Conservation (phyloP, 2,888 invertebrate species). For the Ecdyonurus torrentis region DNA sequence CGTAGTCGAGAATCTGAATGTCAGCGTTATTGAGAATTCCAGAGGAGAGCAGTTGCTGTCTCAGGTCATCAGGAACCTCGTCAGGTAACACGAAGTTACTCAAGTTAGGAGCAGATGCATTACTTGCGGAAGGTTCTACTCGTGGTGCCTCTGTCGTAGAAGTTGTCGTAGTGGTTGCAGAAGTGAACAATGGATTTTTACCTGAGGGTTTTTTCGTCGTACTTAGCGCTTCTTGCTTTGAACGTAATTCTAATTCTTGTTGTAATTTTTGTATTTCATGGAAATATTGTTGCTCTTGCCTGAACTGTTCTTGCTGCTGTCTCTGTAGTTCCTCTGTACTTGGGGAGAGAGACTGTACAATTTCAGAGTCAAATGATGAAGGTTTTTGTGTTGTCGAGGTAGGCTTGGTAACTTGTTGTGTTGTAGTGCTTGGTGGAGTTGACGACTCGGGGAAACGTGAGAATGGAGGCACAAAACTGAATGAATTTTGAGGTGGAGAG, state of each 20-base stretch:
- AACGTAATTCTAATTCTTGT: background rate
- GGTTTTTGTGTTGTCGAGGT: constrained; percentile 13
- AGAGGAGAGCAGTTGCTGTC: constrained; percentile 64
- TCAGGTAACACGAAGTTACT: constrained; percentile 39
- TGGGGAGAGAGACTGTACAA: constrained; percentile 20
- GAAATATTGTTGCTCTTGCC: constrained; percentile 21
- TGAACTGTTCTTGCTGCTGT: constrained; percentile 18
- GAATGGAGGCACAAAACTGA: background rate
- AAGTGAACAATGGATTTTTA: background rate
- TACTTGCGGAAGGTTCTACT: constrained; percentile 18
- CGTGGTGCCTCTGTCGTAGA: constrained; percentile 10
- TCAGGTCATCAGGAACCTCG: constrained; percentile 74
- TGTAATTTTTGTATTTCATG: background rate
- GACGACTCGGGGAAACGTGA: background rate
- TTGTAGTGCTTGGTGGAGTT: constrained; percentile 20
- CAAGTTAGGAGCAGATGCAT: constrained; percentile 13
- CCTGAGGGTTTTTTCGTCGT: background rate
- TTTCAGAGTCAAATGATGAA: constrained; percentile 19
- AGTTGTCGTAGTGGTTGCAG: constrained; percentile 15
- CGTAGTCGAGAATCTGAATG: constrained; percentile 73
- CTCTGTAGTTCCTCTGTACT: constrained; percentile 29
- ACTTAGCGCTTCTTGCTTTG: background rate
- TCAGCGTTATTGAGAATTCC: constrained; percentile 77
- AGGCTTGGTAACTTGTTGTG: constrained; percentile 9
- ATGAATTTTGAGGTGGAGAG: background rate